Evolutionary conservation across 35 echinoderm and acorn worm genomes (phyloP).

Genomic region (Apostichopus parvimensis): DNA sequence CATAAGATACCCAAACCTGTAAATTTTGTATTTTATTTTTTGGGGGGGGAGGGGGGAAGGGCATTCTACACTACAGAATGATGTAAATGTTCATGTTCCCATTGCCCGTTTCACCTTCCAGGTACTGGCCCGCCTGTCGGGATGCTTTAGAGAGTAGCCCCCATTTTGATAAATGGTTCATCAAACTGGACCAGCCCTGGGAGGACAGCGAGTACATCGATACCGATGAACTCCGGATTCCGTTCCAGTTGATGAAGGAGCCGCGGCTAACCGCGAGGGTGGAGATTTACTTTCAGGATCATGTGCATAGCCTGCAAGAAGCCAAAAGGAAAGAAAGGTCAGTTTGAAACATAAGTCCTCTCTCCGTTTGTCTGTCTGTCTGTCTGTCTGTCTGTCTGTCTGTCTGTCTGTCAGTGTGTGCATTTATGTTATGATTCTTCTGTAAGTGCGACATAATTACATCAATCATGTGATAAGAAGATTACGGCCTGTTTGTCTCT

Average conservation of each 20-base stretch:
- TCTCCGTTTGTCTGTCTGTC: too few relatives aligned
- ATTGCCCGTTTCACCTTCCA: constrained; percentile 1
- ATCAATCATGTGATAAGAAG: too few relatives aligned
- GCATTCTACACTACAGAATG: too few relatives aligned
- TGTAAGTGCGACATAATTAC: too few relatives aligned
- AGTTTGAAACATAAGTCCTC: background rate
- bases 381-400: too few relatives aligned
- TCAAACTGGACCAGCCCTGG: constrained; percentile 68
- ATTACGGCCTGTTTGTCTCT: too few relatives aligned
- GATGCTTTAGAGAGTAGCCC: constrained; percentile 30
- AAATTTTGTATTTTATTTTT: too few relatives aligned
- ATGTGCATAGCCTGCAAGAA: constrained; percentile 66
- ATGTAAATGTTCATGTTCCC: background rate
- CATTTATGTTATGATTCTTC: too few relatives aligned
- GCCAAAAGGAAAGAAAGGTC: constrained; percentile 84
- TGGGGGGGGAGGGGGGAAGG: too few relatives aligned
- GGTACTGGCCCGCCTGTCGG: constrained; percentile 70
- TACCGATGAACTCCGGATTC: constrained; percentile 54
- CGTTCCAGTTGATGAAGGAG: constrained; percentile 67
- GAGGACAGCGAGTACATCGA: constrained; percentile 80
- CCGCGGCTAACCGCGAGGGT: constrained; percentile 46
- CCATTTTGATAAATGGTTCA: constrained; percentile 77
- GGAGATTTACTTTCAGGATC: constrained; percentile 76
- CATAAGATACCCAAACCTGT: too few relatives aligned
- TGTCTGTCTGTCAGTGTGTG: too few relatives aligned